Base-by-base conservation (phyloP, 2,113 vertebrate species). In the Desmodus rotundus region DNA sequence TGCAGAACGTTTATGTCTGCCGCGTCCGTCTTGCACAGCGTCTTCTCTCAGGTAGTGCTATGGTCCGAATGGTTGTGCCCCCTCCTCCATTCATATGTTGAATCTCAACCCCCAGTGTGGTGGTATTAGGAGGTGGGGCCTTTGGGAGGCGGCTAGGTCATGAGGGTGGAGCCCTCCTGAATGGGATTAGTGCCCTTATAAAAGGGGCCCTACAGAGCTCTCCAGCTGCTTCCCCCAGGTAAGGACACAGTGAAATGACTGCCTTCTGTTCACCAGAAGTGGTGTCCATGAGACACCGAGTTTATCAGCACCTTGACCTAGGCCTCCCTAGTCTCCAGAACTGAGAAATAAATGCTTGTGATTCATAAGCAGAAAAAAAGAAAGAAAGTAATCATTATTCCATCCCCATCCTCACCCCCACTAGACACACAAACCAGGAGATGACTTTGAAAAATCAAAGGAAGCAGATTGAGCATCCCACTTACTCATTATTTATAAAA, bases 401-500 rank as follows among this genome's bases (percentile, higher is more conserved):
- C 5, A 28, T 28, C n/a, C 11, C 52, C 10, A 12, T 50, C 17
- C 22, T 84, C 10, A 33, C 28, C n/a, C 47, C 31, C n/a, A 26
- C n/a, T 24, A 80, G 6, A 72, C 33, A 70, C 47, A 84, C 6
- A 61, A 87, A 68, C 9, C 38, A 94, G 70, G 24, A 54, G 54
- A 88, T 61, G 16, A 81, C 17, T 95, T 77, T 61, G 33, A 61
- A 92, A 43, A 47, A 17, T 33, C 24, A 41, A 16, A 33, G 26
- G 63, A 82, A 65, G 50, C 83, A 74, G 61, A 88, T 24, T 73
- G 86, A 89, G 4, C 10, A 41, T 47, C 38, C 26, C 31, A 70
- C 72, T 91, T 58, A 72, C 56, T 81, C 20, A 92, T 93, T 89
- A 65, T 56, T 78, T 87, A 50, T 81, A 78, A 94, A 67, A 92